These are phyloP conservation scores for Sardinella longiceps DNA, from an alignment of 2,797 vertebrate genomes.

Conservation along the genomic window DNA sequence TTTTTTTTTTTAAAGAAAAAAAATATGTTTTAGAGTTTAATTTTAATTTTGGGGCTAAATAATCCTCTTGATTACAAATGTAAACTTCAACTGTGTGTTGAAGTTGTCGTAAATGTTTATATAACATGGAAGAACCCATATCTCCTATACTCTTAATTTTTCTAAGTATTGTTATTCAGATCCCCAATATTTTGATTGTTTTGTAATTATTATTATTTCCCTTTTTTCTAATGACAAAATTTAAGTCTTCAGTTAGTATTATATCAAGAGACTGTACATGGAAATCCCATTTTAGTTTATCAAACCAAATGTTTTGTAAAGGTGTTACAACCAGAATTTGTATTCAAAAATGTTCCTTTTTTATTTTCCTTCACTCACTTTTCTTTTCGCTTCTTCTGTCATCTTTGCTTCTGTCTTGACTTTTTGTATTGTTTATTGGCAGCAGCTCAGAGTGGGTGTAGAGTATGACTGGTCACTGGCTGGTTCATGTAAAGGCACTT, in stretches of 20 bases:
- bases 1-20: conserved; percentile 31
- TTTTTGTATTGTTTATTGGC: conserved; percentile 55
- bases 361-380: neutral
- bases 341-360: conserved; percentile 47
- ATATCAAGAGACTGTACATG: conserved; percentile 72
- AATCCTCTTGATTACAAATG: conserved; percentile 61
- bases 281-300: conserved; percentile 61
- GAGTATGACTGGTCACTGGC: conserved; percentile 36
- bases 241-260: conserved; percentile 70
- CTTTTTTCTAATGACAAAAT: conserved; percentile 58
- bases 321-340: conserved; percentile 56
- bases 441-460: conserved; percentile 58
- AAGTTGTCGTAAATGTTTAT: conserved; percentile 54
- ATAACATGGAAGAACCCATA: conserved; percentile 55
- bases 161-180: conserved; percentile 58
- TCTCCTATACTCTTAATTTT: conserved; percentile 61
- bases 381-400: conserved; percentile 34
- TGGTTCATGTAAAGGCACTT: conserved; percentile 27
- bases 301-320: conserved; percentile 53
- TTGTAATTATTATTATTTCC: conserved; percentile 42
- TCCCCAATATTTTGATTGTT: conserved; percentile 60
- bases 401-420: conserved; percentile 34
- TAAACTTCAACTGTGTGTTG: conserved; percentile 58
- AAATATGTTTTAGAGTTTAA: conserved; percentile 51
- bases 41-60: conserved; percentile 57